Conservation (phyloP, 2,888 invertebrate species). For the Nemapogon koenigi region DNA sequence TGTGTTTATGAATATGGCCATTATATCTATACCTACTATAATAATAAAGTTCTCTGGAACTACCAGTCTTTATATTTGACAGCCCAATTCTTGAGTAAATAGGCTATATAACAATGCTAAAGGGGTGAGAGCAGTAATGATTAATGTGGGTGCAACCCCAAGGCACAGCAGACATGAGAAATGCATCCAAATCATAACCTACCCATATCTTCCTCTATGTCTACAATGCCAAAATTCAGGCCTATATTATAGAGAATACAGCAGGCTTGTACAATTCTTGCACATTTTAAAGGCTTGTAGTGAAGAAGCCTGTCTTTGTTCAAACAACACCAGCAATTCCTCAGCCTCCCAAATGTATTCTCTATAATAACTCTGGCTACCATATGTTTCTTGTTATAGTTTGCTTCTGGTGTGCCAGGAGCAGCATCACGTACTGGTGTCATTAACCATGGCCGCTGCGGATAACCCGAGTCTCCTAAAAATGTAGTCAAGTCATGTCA, state of each 20-base stretch:
- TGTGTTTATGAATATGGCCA: no score
- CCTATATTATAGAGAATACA: conserved; percentile 15
- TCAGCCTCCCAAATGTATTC: conserved; percentile 14
- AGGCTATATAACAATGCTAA: no score
- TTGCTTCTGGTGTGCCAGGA: conserved; percentile 12
- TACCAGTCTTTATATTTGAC: no score
- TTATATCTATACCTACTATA: no score
- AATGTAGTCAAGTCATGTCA: not conserved
- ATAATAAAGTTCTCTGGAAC: no score
- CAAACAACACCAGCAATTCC: conserved; percentile 16
- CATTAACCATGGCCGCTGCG: conserved; percentile 16
- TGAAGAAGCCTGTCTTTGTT: conserved; percentile 14
- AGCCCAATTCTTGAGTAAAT: no score
- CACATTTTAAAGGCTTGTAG: conserved; percentile 14
- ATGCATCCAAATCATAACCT: no score
- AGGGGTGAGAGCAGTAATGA: no score
- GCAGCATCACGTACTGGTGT: conserved; percentile 14
- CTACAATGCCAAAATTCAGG: not conserved
- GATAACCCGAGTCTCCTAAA: conserved; percentile 17
- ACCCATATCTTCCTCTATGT: no score
- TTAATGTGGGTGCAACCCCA: no score
- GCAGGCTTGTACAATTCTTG: conserved; percentile 16
- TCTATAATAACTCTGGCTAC: conserved; percentile 14
- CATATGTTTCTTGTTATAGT: conserved; percentile 11
- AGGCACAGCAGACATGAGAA: no score